Conservation (phyloP, 2,797 vertebrate species). For the Cyprinella venusta region DNA sequence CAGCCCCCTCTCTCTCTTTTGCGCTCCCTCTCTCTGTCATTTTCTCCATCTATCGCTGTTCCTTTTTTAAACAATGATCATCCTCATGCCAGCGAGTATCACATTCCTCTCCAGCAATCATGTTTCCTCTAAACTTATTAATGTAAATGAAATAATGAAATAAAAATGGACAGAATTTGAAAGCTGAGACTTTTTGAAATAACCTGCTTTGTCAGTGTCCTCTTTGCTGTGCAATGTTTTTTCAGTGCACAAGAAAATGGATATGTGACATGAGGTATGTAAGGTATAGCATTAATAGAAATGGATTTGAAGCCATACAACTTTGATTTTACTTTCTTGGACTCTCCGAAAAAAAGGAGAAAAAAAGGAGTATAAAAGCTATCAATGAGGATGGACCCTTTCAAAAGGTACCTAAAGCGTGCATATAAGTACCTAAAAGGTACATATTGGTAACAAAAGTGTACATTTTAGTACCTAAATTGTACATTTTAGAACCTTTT, state of each 20-base stretch:
- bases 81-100: neutral
- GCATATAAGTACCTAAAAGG: neutral
- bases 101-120: slow-evolving; percentile 9
- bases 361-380: neutral
- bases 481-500: neutral
- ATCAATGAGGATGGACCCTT: neutral
- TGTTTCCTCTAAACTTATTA: slow-evolving; percentile 18
- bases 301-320: neutral
- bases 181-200: no score
- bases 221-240: no score
- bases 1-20: slow-evolving; percentile 50
- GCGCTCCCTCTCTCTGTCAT: slow-evolving; percentile 54
- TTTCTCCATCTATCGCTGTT: slow-evolving; percentile 56
- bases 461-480: neutral
- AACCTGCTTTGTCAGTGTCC: no score
- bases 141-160: neutral
- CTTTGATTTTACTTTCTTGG: neutral
- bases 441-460: neutral
- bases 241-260: no score
- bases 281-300: neutral
- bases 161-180: no score
- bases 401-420: neutral
- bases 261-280: neutral
- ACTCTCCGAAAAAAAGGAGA: no score
- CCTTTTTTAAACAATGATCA: slow-evolving; percentile 32